These are phyloP conservation scores for Enoplosus armatus DNA, from an alignment of 2,797 vertebrate species.

Conservation along the genomic window DNA sequence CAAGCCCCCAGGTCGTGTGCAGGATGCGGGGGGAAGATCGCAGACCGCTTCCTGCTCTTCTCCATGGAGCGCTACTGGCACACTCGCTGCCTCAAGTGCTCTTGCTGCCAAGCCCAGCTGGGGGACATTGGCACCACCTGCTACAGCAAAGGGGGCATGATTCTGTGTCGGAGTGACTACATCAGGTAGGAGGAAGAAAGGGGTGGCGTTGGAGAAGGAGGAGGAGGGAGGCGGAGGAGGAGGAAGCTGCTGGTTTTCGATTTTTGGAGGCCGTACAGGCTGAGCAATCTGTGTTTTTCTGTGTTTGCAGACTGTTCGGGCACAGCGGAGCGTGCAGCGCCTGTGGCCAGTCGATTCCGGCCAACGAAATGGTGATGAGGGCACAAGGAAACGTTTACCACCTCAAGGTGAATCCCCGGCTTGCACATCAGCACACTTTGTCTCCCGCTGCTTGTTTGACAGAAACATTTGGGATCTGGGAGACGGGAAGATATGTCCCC, in stretches of 20 bases:
- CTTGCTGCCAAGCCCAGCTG: constrained; percentile 88
- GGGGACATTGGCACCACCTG: constrained; percentile 87
- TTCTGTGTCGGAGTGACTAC: constrained; percentile 88
- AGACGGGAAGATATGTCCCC: background rate
- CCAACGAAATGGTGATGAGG: constrained; percentile 91
- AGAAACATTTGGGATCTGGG: constrained; percentile 53
- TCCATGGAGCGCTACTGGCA: constrained; percentile 91
- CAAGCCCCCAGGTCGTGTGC: constrained; percentile 83
- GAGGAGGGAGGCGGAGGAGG: constrained; percentile 1
- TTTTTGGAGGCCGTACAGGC: constrained; percentile 3
- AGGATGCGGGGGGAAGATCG: constrained; percentile 86
- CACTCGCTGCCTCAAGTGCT: constrained; percentile 88
- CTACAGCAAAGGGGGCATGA: constrained; percentile 89
- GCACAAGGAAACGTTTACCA: constrained; percentile 89
- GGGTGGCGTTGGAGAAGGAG: background rate
- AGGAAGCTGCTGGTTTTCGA: constrained; percentile 26
- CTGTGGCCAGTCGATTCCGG: constrained; percentile 88
- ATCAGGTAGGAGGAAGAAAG: constrained; percentile 81
- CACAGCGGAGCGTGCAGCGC: constrained; percentile 88
- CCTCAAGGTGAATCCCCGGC: constrained; percentile 84
- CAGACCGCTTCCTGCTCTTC: constrained; percentile 88
- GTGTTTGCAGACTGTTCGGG: constrained; percentile 85
- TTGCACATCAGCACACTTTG: constrained; percentile 20
- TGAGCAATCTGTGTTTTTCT: constrained; percentile 36
- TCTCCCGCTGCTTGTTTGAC: constrained; percentile 56